Conservation (phyloP, 2,113 vertebrate genomes). For the Siphamia tubifer region DNA sequence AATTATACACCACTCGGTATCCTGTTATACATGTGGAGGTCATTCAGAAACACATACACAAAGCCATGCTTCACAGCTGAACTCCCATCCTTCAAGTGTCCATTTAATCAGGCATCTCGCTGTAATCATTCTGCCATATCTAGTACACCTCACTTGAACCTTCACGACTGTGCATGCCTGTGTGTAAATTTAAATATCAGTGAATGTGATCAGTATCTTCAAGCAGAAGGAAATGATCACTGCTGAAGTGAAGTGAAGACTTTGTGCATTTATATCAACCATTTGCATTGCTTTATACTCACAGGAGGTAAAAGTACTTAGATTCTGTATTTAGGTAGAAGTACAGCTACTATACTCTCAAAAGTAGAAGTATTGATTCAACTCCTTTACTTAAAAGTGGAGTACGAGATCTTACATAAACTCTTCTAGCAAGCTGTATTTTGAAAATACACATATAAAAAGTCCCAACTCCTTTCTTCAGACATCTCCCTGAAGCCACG, state of each 20-base stretch:
- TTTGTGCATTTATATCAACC: not conserved
- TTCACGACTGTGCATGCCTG: not conserved
- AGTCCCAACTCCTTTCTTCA: too few species aligned
- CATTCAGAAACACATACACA: not conserved
- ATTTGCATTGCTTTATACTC: not conserved
- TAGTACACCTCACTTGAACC: not conserved
- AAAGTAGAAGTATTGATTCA: too few species aligned
- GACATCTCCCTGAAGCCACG: too few species aligned
- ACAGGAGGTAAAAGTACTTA: too few species aligned
- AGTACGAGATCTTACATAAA: too few species aligned
- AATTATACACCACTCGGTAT: slow-evolving; percentile 6
- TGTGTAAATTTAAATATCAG: not conserved
- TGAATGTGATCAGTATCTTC: not conserved
- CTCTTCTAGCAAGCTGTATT: too few species aligned
- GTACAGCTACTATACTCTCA: too few species aligned
- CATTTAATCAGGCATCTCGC: not conserved
- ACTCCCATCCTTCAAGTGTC: not conserved
- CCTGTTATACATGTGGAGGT: slow-evolving; percentile 32
- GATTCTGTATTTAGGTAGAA: too few species aligned
- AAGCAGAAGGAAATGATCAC: not conserved
- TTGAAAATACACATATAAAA: too few species aligned
- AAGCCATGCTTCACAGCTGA: not conserved
- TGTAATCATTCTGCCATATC: not conserved
- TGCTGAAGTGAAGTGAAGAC: not conserved
- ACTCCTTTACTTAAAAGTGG: too few species aligned